Evolutionary conservation across 2,888 invertebrate species (phyloP), one percentile per base, ranked within the genome.

Genomic region (Phaedon cochleariae): DNA sequence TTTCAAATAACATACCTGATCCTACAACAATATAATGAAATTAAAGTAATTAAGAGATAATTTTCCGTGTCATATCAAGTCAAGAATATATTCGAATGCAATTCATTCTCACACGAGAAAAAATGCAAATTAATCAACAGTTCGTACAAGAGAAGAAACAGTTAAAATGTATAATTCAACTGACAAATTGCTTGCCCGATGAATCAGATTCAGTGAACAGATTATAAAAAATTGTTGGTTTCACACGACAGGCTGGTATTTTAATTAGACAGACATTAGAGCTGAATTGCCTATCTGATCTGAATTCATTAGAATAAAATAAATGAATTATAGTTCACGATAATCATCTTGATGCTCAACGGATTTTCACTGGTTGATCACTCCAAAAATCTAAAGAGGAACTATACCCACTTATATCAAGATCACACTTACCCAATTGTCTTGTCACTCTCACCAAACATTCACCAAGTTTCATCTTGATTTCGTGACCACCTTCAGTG

Each of bases 401-500:
- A 10, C 31, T 12, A 31, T n/a, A n/a, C n/a, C n/a, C n/a, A n/a
- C n/a, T n/a, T n/a, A n/a, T n/a, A 26, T 26, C 26, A 26, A 26
- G 7, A 26, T 7, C 26, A 5, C 20, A 74, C 85, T 83, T 83
- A 93, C 94, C 93, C 74, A 95, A 85, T 73, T 82, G 83, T 81
- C 87, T 89, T 0, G 90, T 89, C 22, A 91, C 88, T 84, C 90
- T 91, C 0, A 94, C 89, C 57, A 95, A 84, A 66, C 90, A 87
- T 84, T 95, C 95, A 7, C 94, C 95, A 64, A 94, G 84, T 85
- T 95, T 95, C 84, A 92, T 87, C 73, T 91, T 86, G 34, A 89
- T 82, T 80, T 91, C 89, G 12, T 86, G 79, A 21, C 82, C 78
- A 74, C 86, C 85, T 37, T 84, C 83, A 48, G 75, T 76, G 7